Conservation (phyloP, 1,140 invertebrate species). For the Bombus impatiens region DNA sequence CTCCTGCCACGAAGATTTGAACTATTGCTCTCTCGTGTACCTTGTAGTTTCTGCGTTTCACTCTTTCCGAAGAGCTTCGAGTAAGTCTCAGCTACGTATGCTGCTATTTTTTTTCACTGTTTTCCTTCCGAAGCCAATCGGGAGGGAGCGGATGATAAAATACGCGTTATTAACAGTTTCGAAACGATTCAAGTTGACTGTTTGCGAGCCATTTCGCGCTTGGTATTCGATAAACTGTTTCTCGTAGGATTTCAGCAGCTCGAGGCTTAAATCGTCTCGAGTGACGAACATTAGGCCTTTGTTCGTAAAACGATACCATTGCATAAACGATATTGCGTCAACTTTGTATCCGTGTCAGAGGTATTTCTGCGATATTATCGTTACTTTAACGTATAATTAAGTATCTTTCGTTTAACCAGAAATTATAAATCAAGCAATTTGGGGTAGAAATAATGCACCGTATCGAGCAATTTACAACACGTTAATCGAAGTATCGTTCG, state of each 20-base stretch:
- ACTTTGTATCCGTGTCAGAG: background rate
- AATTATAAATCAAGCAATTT: background rate
- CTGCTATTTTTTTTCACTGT: no score
- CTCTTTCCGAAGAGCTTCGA: no score
- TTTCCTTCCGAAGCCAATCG: no score
- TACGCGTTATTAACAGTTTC: background rate
- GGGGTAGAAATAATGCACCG: background rate
- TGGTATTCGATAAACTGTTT: background rate
- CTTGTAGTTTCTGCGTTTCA: no score
- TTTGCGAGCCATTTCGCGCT: background rate
- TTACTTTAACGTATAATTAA: background rate
- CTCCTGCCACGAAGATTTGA: background rate
- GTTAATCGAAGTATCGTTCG: background rate
- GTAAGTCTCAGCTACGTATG: no score
- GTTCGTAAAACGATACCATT: conserved; percentile 19
- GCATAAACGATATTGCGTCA: background rate
- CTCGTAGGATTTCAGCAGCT: background rate
- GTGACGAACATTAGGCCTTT: background rate
- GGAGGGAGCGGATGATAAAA: background rate
- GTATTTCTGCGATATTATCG: background rate
- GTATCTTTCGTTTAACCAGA: background rate
- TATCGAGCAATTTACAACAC: background rate
- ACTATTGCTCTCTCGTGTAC: background rate
- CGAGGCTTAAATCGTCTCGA: background rate
- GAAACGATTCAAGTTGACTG: background rate